Evolutionary conservation across 2,888 invertebrate genomes (phyloP), one percentile per base, ranked within the genome.

Genomic region (Celastrina argiolus): DNA sequence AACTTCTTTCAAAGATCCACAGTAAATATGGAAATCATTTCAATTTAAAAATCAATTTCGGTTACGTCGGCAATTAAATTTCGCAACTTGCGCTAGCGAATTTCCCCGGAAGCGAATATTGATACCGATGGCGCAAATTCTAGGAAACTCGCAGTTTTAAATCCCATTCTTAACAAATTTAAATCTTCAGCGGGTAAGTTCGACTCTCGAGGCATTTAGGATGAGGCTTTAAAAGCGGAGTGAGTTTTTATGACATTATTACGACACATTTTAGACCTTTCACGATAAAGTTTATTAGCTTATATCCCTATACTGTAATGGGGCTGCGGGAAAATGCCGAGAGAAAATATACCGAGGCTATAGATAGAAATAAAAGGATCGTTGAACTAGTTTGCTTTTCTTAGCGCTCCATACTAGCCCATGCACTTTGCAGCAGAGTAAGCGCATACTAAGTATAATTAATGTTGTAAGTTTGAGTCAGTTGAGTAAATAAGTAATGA

Each of bases 211-310:
- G 31, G 58, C n/a, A 31, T 58, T 28, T 31, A 16, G 16, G 31
- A 16, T 31, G n/a, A n/a, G 28, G 58, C 16, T 31, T 58, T 16
- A 31, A 28, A 28, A 58, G 58, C 16, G 16, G 28, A 58, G 58
- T 58, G 58, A 58, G 31, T 58, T 58, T 58, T 31, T 58, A 58
- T 28, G 58, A 31, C n/a, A 28, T 58, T n/a, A 6, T 45, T 58
- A 16, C 31, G 31, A 58, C 31, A 8, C 16, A n/a, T 31, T 58
- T 31, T 31, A 58, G n/a, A 31, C n/a, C 58, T 31, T 58, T 58
- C 31, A 58, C 31, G 3, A n/a, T 58, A 31, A 31, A n/a, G 28
- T 58, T 58, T 31, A 56, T 28, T 56, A 26, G 22, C 22, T 51
- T 51, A 51, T 51, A 14, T 51, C 14, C 22, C 12, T 51, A 22